A percentile compares a stretch with the other conserved stretches of the same genome.
phyloP scores from a whole-genome alignment of 2,113 vertebrate genomes.

The Gobius niger region DNA sequence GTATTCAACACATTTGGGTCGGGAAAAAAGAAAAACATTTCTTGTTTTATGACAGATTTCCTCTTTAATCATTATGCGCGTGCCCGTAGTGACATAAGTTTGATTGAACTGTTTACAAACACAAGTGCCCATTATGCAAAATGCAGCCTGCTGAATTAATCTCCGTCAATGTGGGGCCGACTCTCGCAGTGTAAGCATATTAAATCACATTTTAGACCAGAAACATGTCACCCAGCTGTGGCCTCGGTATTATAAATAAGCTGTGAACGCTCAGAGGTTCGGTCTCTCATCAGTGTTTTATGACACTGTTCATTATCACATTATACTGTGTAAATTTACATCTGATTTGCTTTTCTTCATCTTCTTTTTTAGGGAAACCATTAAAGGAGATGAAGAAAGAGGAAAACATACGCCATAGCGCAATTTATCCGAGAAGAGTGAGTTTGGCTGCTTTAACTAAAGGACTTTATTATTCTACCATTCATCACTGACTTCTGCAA shows the following conservation, averaged over 20 bases:
- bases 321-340: slow-evolving; percentile 21
- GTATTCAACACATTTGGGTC: background rate
- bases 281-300: slow-evolving; percentile 27
- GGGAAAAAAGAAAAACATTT: background rate
- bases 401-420: background rate
- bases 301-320: slow-evolving; percentile 26
- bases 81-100: slow-evolving; percentile 44
- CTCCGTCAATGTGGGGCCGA: slow-evolving; percentile 23
- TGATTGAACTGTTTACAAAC: slow-evolving; percentile 53
- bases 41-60: slow-evolving; percentile 7
- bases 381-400: background rate
- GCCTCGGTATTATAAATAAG: slow-evolving; percentile 24
- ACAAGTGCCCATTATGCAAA: slow-evolving; percentile 54
- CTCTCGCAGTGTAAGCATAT: slow-evolving; percentile 39
- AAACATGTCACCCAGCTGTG: slow-evolving; percentile 8
- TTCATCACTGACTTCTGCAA: background rate
- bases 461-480: background rate
- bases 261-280: background rate
- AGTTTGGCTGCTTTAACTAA: background rate
- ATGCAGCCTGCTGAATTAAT: slow-evolving; percentile 48
- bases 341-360: background rate
- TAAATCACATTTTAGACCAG: slow-evolving; percentile 44
- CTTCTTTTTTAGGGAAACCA: background rate
- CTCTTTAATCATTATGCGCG: slow-evolving; percentile 31
- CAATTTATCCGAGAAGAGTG: background rate